A percentile compares a stretch with the other conserved stretches of the same genome.
Evolutionary conservation across 2,113 vertebrate species (phyloP).

Genomic region (Arenaria interpres): DNA sequence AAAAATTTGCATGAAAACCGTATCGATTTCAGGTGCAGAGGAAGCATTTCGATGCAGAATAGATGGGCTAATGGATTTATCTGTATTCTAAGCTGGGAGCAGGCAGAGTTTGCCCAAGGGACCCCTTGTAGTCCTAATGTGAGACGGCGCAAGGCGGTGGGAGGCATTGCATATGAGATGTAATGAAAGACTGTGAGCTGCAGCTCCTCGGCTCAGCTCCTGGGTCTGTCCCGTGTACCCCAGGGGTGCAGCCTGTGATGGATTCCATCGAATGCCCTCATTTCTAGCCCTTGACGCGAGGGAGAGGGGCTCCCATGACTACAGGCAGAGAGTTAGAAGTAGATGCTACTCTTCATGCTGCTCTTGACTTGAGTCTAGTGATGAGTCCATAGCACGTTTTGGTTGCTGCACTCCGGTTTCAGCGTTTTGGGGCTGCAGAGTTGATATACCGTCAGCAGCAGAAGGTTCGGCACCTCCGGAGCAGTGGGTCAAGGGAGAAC

Average conservation of each 20-base stretch:
- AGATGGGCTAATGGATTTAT: not conserved
- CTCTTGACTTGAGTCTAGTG: not conserved
- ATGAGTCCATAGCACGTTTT: not conserved
- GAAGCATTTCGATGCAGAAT: not conserved
- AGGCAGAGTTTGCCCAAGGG: not conserved
- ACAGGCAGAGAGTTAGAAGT: not conserved
- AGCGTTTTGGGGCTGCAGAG: not conserved
- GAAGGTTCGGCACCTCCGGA: not conserved
- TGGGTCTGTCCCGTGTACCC: not conserved
- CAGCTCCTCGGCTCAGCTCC: not conserved
- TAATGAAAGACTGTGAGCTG: accelerated
- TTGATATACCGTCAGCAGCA: not conserved
- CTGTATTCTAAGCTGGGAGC: not conserved
- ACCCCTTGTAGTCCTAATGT: not conserved
- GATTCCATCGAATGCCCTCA: not conserved
- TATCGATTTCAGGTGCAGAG: conserved; percentile 17
- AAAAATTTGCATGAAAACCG: conserved; percentile 30
- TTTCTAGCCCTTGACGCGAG: not conserved
- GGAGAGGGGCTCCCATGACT: not conserved
- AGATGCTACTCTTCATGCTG: not conserved
- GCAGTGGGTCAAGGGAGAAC: not conserved
- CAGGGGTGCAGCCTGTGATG: not conserved
- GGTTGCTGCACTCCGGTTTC: not conserved
- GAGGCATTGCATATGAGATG: not conserved
- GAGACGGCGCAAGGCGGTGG: not conserved